Evolutionary conservation across 2,888 invertebrate genomes (phyloP).

Genomic region (Caenorhabditis parvicauda): DNA sequence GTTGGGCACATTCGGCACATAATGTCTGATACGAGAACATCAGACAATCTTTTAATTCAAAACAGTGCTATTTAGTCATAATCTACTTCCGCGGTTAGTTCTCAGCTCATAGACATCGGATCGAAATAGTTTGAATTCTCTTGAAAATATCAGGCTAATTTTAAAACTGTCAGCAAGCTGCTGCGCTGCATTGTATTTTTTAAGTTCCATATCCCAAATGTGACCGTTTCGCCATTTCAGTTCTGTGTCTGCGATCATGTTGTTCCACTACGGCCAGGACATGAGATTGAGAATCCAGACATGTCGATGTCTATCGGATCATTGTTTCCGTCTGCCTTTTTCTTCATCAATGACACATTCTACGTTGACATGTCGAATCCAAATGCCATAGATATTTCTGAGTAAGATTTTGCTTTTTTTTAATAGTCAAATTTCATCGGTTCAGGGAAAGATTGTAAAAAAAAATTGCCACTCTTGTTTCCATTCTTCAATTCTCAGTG

Average conservation of each 20-base stretch:
- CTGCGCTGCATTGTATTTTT: not conserved
- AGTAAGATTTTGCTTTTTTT: constrained; percentile 2
- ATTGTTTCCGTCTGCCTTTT: constrained; percentile 35
- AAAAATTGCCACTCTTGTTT: constrained; percentile 8
- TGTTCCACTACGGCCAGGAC: constrained; percentile 29
- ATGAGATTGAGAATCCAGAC: constrained; percentile 25
- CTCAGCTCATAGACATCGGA: too few relatives aligned
- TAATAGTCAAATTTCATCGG: not conserved
- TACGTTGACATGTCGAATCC: constrained; percentile 26
- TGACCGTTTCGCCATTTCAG: too few relatives aligned
- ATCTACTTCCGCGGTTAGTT: too few relatives aligned
- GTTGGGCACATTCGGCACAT: too few relatives aligned
- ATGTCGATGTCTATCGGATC: constrained; percentile 9
- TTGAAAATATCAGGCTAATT: too few relatives aligned
- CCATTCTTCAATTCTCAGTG: not conserved
- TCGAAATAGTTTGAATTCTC: too few relatives aligned
- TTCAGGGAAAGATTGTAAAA: too few relatives aligned
- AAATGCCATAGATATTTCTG: constrained; percentile 13
- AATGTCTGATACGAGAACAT: too few relatives aligned
- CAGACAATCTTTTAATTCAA: too few relatives aligned
- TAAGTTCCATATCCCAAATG: not conserved
- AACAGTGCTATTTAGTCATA: too few relatives aligned
- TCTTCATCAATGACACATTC: constrained; percentile 45
- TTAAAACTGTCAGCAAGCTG: too few relatives aligned
- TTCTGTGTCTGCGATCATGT: constrained; percentile 32